phyloP scores from a whole-genome alignment of 2,888 invertebrate species.

The Limenitis camilla region DNA sequence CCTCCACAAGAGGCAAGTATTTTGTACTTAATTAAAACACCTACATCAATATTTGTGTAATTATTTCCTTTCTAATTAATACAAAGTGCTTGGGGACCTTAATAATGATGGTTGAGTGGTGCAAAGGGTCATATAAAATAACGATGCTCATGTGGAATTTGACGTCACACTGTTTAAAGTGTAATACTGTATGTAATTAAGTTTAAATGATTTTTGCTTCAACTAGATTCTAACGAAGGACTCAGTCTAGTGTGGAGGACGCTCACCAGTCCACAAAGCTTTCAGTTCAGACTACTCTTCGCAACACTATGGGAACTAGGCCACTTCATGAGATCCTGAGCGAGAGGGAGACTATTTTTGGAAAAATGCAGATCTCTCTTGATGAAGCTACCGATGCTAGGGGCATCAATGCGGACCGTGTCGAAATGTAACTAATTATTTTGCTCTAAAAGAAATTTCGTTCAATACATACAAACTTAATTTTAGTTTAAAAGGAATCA shows the following conservation, averaged over 20 bases:
- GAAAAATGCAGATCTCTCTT: conserved; percentile 86
- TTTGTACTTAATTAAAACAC: neutral
- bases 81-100: too few species aligned
- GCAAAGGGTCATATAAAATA: too few species aligned
- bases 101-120: too few species aligned
- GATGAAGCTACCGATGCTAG: conserved; percentile 95
- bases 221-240: conserved; percentile 96
- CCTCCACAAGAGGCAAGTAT: conserved; percentile 94
- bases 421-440: conserved; percentile 96
- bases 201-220: neutral
- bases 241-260: conserved; percentile 97
- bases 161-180: neutral
- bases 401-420: conserved; percentile 96
- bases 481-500: too few species aligned
- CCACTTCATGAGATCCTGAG: conserved; percentile 97
- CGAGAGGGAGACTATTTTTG: conserved; percentile 94
- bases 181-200: neutral
- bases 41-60: neutral
- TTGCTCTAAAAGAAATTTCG: too few species aligned
- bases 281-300: conserved; percentile 91
- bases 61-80: too few species aligned
- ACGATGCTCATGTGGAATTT: too few species aligned
- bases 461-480: too few species aligned
- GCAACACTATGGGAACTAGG: conserved; percentile 97
- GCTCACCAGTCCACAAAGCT: conserved; percentile 96